Conservation (phyloP, 2,797 vertebrate genomes). For the Morelia viridis region DNA sequence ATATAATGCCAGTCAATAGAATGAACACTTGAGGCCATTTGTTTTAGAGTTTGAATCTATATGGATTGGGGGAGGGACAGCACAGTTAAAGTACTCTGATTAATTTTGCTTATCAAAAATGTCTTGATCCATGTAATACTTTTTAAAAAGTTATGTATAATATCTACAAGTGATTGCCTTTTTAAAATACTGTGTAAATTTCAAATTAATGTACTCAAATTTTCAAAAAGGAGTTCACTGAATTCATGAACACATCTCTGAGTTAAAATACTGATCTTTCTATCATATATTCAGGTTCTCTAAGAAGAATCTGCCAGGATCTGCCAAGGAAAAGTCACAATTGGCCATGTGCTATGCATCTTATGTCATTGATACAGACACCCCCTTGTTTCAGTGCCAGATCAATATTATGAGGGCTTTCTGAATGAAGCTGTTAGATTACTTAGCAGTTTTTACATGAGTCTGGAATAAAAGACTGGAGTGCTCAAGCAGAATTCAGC, state of each 20-base stretch:
- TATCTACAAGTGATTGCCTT: conserved; percentile 57
- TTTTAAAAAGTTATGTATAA: conserved; percentile 51
- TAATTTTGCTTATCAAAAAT: conserved; percentile 55
- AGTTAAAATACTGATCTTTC: conserved; percentile 55
- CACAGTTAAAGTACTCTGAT: conserved; percentile 55
- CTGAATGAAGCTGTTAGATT: not conserved
- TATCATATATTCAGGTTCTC: not conserved
- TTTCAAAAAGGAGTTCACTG: conserved; percentile 36
- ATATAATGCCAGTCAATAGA: conserved; percentile 48
- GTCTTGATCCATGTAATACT: conserved; percentile 47
- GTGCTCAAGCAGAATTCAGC: not conserved
- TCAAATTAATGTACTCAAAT: conserved; percentile 62
- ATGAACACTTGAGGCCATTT: conserved; percentile 52
- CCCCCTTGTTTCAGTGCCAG: not conserved
- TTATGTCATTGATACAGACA: not conserved
- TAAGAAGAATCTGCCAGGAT: not conserved
- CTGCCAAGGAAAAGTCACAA: not conserved
- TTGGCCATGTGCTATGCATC: not conserved
- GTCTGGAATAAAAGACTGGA: not conserved
- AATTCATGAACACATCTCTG: not conserved
- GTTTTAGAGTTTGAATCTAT: conserved; percentile 45
- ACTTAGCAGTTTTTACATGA: not conserved
- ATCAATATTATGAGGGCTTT: not conserved
- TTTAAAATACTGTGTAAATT: conserved; percentile 58
- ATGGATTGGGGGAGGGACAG: conserved; percentile 31